A percentile compares a stretch with the other conserved stretches of the same genome.
Conservation (phyloP, 1,140 invertebrate genomes). For the Drosophila jambulina region DNA sequence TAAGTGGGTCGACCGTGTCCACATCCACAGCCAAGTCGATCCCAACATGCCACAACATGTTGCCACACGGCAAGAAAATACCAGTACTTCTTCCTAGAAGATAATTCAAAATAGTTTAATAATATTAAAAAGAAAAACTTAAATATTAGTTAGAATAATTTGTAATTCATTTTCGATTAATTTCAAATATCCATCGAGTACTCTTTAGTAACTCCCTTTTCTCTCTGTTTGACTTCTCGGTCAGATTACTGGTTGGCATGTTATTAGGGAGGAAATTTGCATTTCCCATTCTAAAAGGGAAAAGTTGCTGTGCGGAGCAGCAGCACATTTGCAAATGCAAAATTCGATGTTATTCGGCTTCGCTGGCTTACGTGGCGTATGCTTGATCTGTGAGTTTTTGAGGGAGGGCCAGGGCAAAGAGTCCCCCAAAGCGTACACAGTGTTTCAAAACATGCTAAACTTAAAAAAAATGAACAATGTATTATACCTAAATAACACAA, state of each 20-base stretch:
- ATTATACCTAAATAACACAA: not conserved
- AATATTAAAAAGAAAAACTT: not conserved
- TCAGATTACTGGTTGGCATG: slow-evolving; percentile 38
- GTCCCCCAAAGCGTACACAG: not conserved
- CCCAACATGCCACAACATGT: slow-evolving; percentile 1
- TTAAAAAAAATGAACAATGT: not conserved
- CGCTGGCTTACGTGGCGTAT: slow-evolving; percentile 38
- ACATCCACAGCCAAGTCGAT: slow-evolving; percentile 14
- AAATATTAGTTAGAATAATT: not conserved
- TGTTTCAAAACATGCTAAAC: not conserved
- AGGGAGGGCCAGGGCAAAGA: slow-evolving; percentile 12
- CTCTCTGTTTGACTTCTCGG: slow-evolving; percentile 5
- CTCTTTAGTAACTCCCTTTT: not conserved
- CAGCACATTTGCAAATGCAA: slow-evolving; percentile 41
- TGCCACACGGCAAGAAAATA: slow-evolving; percentile 5
- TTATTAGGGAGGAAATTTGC: slow-evolving; percentile 43
- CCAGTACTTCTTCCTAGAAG: not conserved
- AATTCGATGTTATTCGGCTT: slow-evolving; percentile 35
- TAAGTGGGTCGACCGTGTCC: slow-evolving; percentile 64
- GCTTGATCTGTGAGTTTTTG: slow-evolving; percentile 26
- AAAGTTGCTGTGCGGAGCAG: slow-evolving; percentile 8
- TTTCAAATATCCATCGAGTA: not conserved
- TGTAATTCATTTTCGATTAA: not conserved
- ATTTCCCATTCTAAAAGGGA: slow-evolving; percentile 21
- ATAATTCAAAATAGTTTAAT: rapidly evolving